Base-by-base conservation (phyloP, 1,140 invertebrate genomes). In the Papilio dardanus region DNA sequence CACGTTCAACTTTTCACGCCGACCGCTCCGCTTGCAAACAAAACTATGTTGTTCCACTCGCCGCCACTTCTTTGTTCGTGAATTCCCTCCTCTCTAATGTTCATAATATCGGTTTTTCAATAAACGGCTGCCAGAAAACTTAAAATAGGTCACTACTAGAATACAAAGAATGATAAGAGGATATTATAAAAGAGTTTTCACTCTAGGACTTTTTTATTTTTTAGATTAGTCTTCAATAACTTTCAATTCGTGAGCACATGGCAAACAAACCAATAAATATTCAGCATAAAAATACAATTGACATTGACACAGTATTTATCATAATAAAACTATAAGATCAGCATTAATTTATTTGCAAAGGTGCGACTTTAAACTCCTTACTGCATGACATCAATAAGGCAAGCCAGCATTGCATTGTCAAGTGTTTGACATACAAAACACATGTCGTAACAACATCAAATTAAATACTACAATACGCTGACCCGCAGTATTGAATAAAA, bases 1-100 rank as follows among this genome's bases (percentile, higher is more conserved):
- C 19, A 58, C 54, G 54, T 58, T 58, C 19, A 58, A 58, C 54
- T 58, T 58, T 58, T 58, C 50, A 54, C 50, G 21, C 50, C 50
- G n/a, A 24, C 8, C 8, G 50, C 50, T 21, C 6, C 19, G 21
- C 54, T 24, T 24, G 21, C 54, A 30, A 58, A 58, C 54, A 58
- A 58, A 28, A 28, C 21, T 28, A 58, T 24, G 3, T 24, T 58
- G 21, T 58, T 30, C 8, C 50, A 58, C 54, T 58, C 21, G 12
- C 54, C 54, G 54, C 54, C 14, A 24, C 54, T 58, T 28, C 54
- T 58, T 58, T 58, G 54, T 58, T 58, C 24, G 24, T 12, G 54
- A 12, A 28, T 58, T 12, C 24, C 1, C 10, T 24, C 54, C 21
- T 58, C 54, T 58, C 10, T 58, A 14, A 58, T 58, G 21, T 58